phyloP scores from a whole-genome alignment of 2,113 vertebrate genomes.

The Reinhardtius hippoglossoides region DNA sequence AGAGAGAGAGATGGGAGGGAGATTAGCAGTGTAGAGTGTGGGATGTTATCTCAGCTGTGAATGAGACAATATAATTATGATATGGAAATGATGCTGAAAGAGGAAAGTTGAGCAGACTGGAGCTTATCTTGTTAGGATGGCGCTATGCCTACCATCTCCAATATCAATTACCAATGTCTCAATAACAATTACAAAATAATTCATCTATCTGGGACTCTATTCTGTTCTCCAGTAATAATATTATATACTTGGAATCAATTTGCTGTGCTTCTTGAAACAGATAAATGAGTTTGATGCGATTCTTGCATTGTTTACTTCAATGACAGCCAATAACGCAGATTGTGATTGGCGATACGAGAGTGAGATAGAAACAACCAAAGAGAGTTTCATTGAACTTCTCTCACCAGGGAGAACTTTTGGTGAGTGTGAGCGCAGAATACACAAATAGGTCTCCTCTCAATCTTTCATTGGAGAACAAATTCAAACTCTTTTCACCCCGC shows the following conservation, averaged over 20 bases:
- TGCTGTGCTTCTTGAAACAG: slow-evolving; percentile 47
- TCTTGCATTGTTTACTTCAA: slow-evolving; percentile 52
- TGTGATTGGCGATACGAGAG: slow-evolving; percentile 51
- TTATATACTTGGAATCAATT: slow-evolving; percentile 63
- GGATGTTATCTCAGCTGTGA: slow-evolving; percentile 83
- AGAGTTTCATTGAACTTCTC: slow-evolving; percentile 44
- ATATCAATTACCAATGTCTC: slow-evolving; percentile 67
- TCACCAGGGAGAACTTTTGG: slow-evolving; percentile 63
- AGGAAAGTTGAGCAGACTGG: slow-evolving; percentile 76
- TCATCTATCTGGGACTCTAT: slow-evolving; percentile 32
- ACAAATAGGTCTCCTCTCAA: slow-evolving; percentile 53
- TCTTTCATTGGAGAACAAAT: slow-evolving; percentile 63
- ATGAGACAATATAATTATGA: slow-evolving; percentile 95
- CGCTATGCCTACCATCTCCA: slow-evolving; percentile 60
- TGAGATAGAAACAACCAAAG: slow-evolving; percentile 46
- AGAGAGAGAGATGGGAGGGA: slow-evolving; percentile 42
- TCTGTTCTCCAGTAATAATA: slow-evolving; percentile 43
- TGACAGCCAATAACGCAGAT: slow-evolving; percentile 46
- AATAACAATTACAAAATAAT: slow-evolving; percentile 61
- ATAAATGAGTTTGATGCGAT: slow-evolving; percentile 54
- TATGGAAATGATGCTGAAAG: slow-evolving; percentile 95
- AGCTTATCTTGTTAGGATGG: slow-evolving; percentile 84
- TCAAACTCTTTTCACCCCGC: slow-evolving; percentile 55
- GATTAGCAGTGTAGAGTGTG: slow-evolving; percentile 83
- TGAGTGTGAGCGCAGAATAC: slow-evolving; percentile 45